Base-by-base conservation (phyloP, 2,888 invertebrate genomes). In the Luperina testacea region DNA sequence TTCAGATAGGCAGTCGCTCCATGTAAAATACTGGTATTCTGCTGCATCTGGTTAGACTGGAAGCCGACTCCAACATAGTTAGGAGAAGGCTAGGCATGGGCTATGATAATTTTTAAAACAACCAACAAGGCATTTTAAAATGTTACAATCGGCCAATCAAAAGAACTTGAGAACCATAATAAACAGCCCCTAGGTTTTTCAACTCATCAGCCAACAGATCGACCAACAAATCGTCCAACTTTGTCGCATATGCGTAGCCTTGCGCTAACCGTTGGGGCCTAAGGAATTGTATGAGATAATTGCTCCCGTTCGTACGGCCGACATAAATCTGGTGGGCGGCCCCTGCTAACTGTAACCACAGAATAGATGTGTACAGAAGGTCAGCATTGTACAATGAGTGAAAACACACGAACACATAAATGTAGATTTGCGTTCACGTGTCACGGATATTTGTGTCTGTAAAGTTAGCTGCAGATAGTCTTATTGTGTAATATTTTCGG, bases 231-330 rank as follows among this genome's bases (percentile, higher is more conserved):
- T 83, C 63, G 9, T 61, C 38, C 24, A 73, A 83, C 45, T 83
- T 78, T 87, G 83, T 83, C 83, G 87, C 83, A 83, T 87, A 83
- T 70, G 78, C 84, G 83, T 74, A 78, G 63, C 27, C 67, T 82
- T 86, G 83, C 78, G 73, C 70, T 70, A 83, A 86, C 78, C 72
- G 72, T 67, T 75, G 77, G 77, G 69, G 78, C 85, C 84, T 81
- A 78, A 89, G 87, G 71, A 80, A 84, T 87, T 75, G 85, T 87
- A 75, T 82, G 57, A 77, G 70, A 81, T 84, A 89, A 89, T 87
- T 87, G 84, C 67, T 88, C 87, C 89, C 63, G 84, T 79, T 75
- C 63, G 80, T 77, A 69, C 48, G 67, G 68, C 59, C 77, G 67
- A 84, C 89, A 84, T 88, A 89, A 87, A 87, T 84, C 82, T 87